Conservation (phyloP, 2,888 invertebrate genomes). For the Pharmacophagus antenor region DNA sequence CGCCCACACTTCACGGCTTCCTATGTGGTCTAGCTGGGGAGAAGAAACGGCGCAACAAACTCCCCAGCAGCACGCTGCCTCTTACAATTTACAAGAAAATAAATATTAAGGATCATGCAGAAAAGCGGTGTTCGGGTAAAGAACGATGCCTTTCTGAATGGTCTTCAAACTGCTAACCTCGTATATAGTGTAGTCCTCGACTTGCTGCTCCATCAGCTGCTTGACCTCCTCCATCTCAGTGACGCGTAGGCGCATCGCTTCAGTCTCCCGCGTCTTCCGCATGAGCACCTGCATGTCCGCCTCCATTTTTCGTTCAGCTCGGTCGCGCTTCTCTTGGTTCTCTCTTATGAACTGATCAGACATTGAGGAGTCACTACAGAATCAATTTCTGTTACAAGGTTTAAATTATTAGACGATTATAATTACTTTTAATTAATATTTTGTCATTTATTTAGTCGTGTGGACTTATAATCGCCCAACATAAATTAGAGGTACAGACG, state of each 20-base stretch:
- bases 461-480: too few species aligned
- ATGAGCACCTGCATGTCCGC: constrained; percentile 76
- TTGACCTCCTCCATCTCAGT: constrained; percentile 71
- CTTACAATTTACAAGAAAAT: too few species aligned
- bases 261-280: constrained; percentile 74
- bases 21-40: too few species aligned
- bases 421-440: too few species aligned
- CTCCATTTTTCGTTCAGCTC: constrained; percentile 80
- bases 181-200: constrained; percentile 80
- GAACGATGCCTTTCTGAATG: too few species aligned
- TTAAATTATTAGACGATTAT: too few species aligned
- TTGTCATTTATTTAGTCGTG: too few species aligned
- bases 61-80: too few species aligned
- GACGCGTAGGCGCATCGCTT: constrained; percentile 70
- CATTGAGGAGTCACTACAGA: background rate
- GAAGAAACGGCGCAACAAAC: too few species aligned
- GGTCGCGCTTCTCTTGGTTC: constrained; percentile 83
- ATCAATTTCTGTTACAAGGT: too few species aligned
- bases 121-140: background rate
- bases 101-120: background rate
- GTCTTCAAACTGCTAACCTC: constrained; percentile 55
- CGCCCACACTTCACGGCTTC: too few species aligned
- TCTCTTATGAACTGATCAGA: constrained; percentile 79
- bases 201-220: constrained; percentile 79
- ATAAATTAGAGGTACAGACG: too few species aligned